A percentile compares a stretch with the other conserved stretches of the same genome.
Evolutionary conservation across 2,797 vertebrate genomes (phyloP).

Genomic region (Ceryle rudis): DNA sequence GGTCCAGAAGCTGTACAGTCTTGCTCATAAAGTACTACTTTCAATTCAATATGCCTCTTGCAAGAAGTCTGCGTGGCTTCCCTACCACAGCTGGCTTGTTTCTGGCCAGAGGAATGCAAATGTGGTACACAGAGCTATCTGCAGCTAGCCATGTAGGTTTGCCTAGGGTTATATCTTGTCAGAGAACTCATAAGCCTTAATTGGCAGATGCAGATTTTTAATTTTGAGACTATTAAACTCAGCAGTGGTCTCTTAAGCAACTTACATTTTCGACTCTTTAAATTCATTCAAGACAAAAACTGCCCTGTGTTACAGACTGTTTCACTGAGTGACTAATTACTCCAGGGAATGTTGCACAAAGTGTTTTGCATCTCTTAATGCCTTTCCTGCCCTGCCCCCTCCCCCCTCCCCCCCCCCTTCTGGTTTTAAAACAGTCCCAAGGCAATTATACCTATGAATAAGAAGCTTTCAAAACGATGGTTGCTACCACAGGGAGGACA

Average conservation of each 20-base stretch:
- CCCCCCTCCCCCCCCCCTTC: not conserved
- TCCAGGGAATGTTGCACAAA: not conserved
- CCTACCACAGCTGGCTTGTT: not conserved
- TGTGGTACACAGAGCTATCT: not conserved
- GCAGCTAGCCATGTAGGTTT: not conserved
- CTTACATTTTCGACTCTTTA: not conserved
- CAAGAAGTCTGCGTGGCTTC: not conserved
- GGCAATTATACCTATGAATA: not conserved
- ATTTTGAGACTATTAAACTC: not conserved
- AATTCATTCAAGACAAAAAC: not conserved
- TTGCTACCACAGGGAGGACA: not conserved
- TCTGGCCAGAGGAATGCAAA: not conserved
- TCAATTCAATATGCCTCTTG: not conserved
- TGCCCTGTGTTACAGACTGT: not conserved
- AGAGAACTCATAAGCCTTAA: not conserved
- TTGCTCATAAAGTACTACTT: not conserved
- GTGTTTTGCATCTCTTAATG: not conserved
- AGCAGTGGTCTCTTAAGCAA: not conserved
- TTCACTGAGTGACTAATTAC: not conserved
- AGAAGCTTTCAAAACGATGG: not conserved
- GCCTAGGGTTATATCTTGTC: not conserved
- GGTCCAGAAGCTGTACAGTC: conserved; percentile 4
- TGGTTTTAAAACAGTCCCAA: not conserved
- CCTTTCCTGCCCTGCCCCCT: too few relatives aligned
- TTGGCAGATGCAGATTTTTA: not conserved